A percentile compares a stretch with the other conserved stretches of the same genome.
These are phyloP conservation scores for Tragelaphus strepsiceros DNA, from an alignment of 2,113 vertebrate species.

Conservation along the genomic window DNA sequence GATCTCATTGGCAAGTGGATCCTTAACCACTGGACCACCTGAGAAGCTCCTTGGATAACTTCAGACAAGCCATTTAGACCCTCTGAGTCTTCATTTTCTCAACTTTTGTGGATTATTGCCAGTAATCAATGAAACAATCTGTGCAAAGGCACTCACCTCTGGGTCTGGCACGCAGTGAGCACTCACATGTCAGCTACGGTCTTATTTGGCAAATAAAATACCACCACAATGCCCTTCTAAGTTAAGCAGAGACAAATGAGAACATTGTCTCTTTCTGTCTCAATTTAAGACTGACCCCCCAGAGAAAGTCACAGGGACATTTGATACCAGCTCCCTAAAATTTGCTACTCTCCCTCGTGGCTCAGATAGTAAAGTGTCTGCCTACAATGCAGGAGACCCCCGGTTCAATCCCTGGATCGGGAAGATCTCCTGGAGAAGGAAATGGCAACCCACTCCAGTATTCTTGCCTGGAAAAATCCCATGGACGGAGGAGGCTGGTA, in stretches of 20 bases:
- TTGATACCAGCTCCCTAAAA: background rate
- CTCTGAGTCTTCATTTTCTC: background rate
- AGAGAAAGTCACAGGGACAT: background rate
- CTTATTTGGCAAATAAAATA: background rate
- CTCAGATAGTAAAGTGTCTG: background rate
- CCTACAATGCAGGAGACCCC: background rate
- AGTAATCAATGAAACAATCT: background rate
- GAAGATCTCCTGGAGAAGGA: background rate
- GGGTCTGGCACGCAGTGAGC: rapidly evolving
- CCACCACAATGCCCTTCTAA: background rate
- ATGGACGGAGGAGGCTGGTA: background rate
- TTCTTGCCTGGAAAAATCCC: background rate
- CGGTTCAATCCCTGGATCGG: background rate
- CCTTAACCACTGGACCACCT: background rate
- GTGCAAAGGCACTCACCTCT: background rate
- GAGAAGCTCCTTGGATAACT: background rate
- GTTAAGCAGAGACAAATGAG: background rate
- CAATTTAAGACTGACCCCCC: background rate
- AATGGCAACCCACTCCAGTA: background rate
- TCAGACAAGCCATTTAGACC: background rate
- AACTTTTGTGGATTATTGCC: background rate
- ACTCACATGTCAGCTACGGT: background rate
- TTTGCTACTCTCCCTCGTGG: background rate
- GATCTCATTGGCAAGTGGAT: background rate
- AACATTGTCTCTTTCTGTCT: background rate